A percentile compares a stretch with the other conserved stretches of the same genome.
These are phyloP conservation scores for Halictus rubicundus DNA, from an alignment of 1,140 invertebrate genomes.

Conservation along the genomic window DNA sequence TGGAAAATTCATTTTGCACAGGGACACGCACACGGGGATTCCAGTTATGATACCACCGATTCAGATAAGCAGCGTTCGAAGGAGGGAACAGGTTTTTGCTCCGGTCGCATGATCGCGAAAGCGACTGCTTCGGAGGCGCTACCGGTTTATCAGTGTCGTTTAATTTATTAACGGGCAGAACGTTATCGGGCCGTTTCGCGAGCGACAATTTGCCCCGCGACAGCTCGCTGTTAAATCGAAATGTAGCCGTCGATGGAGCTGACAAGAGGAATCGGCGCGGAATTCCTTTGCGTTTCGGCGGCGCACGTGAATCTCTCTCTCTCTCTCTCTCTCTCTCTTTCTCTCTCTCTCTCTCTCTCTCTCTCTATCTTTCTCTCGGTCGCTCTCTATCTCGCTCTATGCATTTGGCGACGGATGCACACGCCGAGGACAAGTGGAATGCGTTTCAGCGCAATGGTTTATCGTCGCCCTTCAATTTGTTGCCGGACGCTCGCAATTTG, in stretches of 20 bases:
- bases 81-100: conserved; percentile 58
- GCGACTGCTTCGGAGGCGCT: conserved; percentile 36
- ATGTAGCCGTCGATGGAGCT: conserved; percentile 48
- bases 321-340: no score
- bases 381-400: no score
- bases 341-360: no score
- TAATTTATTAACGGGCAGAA: conserved; percentile 56
- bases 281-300: conserved; percentile 14
- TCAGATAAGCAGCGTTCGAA: conserved; percentile 52
- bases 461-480: conserved; percentile 25
- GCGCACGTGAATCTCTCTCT: neutral
- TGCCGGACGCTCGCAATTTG: neutral
- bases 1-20: conserved; percentile 62
- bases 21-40: conserved; percentile 16
- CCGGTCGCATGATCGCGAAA: neutral
- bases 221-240: conserved; percentile 57
- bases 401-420: neutral
- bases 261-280: conserved; percentile 24
- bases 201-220: conserved; percentile 62
- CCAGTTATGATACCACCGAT: conserved; percentile 60
- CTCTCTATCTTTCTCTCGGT: no score
- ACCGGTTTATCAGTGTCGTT: conserved; percentile 58
- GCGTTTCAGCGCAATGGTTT: conserved; percentile 9
- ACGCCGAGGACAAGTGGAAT: neutral
- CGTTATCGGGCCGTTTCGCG: conserved; percentile 46